phyloP scores from a whole-genome alignment of 2,113 vertebrate species.

The Macroglossus sobrinus region DNA sequence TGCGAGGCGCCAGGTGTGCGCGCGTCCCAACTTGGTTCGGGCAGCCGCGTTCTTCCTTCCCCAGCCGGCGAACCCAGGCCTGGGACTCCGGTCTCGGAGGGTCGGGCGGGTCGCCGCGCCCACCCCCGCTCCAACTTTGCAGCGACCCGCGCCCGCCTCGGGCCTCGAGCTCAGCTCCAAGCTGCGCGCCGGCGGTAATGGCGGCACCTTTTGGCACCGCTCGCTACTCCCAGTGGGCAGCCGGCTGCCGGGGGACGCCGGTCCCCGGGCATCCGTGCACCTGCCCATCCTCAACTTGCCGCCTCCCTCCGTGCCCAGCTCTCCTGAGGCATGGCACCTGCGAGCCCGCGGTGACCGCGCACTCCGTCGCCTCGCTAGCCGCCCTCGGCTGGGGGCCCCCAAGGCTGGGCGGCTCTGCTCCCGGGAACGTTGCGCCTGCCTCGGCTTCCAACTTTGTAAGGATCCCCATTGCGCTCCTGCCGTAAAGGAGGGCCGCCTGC shows the following conservation, averaged over 20 bases:
- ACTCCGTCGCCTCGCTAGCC: background rate
- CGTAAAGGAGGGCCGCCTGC: background rate
- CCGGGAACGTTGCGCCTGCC: background rate
- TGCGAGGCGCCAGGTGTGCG: background rate
- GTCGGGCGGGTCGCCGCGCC: background rate
- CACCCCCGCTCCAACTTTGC: conserved; percentile 56
- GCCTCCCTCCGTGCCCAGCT: background rate
- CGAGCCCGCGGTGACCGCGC: background rate
- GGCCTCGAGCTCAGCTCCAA: background rate
- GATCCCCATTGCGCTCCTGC: background rate
- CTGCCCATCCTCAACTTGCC: conserved; percentile 22
- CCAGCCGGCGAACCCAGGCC: background rate
- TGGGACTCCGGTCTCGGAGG: background rate
- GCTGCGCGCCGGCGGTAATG: conserved; percentile 34
- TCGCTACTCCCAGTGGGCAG: background rate
- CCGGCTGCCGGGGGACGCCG: background rate
- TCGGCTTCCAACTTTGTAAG: conserved; percentile 60
- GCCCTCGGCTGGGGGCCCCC: background rate
- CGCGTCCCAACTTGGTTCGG: conserved; percentile 32
- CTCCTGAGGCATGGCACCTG: background rate
- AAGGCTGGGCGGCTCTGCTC: background rate
- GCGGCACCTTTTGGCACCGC: conserved; percentile 28
- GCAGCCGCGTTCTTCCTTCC: background rate
- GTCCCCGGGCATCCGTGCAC: background rate
- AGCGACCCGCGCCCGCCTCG: background rate